Base-by-base conservation (phyloP, 2,113 vertebrate genomes). In the Triplophysa tibetana region DNA sequence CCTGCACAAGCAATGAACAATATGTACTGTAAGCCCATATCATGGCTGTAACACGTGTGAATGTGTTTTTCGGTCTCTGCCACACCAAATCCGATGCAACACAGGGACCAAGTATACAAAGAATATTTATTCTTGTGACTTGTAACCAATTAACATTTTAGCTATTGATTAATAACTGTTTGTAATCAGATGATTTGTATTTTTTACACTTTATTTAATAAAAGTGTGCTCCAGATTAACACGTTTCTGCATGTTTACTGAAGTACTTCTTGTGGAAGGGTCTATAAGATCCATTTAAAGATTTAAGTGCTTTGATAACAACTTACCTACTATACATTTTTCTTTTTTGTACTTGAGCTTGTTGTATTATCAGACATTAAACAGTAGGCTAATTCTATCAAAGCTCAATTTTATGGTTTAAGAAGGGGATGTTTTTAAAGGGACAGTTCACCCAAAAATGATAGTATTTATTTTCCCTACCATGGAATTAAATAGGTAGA, bases 171-270 rank as follows among this genome's bases (percentile, higher is more conserved):
- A 66, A 67, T 21, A 65, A 70, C 41, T 75, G 73, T 82, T 84
- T 78, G 50, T 77, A 69, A 68, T 11, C 45, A 76, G 74, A 67
- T 79, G 41, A 78, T 45, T 65, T 56, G 45, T 17, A 65, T 19
- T 80, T 78, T 83, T 85, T 76, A 70, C 73, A 64, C 77, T 72
- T 72, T 75, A 69, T 79, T 82, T 80, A 75, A 79, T 80, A 84
- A 73, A 84, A 80, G 82, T 64, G 68, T 75, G 13, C 68, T 72
- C 9, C 26, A n/a, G 43, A 75, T 77, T 58, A 50, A 24, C 19
- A 63, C 0, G 21, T 26, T 26, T 75, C 33, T 26, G 63, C 67
- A 68, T 8, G 9, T 45, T 14, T 58, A 41, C 13, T 14, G 33
- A 38, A 38, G 33, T 6, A 38, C 33, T 38, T 38, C 6, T 38